Evolutionary conservation across 2,888 invertebrate genomes (phyloP), one percentile per base, ranked within the genome.

Genomic region (Chironomus tentans): DNA sequence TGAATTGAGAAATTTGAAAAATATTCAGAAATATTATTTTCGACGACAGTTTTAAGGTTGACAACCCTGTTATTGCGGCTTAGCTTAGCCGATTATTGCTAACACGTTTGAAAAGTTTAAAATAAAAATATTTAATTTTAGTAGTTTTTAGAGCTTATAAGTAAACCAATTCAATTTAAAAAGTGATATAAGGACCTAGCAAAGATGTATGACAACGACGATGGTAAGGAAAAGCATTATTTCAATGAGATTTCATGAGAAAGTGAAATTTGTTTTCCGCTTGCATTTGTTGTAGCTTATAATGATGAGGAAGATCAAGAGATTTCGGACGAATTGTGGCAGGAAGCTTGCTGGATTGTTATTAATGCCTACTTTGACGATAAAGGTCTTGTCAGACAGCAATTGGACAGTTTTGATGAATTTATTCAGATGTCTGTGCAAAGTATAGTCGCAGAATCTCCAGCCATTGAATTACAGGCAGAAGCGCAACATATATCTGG

Each of bases 401-500:
- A 99, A 83, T 87, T 99, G 79, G 99, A 99, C 83, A 98, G 98
- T 81, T 99, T 99, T 82, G 98, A 99, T 87, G 99, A 99, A 86
- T 99, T 99, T 82, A 98, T 99, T 82, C 98, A 97, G 77, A 99
- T 99, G 98, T 98, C 98, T 7, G 98, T 99, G 6, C 99, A 99
- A 83, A 88, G 98, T 79, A 99, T 99, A 80, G 98, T 99, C 0
- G 99, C 99, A 86, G 99, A 99, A 84, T 97, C 98, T 0, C 99
- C 98, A 3, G 95, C 94, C 76, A 98, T 99, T 79, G 98, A 99
- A 81, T 86, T 99, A 62, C 95, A 93, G 84, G 98, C 98, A 0
- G 99, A 99, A 86, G 97, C 97, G 0, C 98, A 99, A 82, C 98
- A 99, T 84, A 92, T 93, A 0, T 90, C 93, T 2, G 98, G 97